These are phyloP conservation scores for Pollachius pollachius DNA, from an alignment of 2,113 vertebrate genomes.

Conservation along the genomic window DNA sequence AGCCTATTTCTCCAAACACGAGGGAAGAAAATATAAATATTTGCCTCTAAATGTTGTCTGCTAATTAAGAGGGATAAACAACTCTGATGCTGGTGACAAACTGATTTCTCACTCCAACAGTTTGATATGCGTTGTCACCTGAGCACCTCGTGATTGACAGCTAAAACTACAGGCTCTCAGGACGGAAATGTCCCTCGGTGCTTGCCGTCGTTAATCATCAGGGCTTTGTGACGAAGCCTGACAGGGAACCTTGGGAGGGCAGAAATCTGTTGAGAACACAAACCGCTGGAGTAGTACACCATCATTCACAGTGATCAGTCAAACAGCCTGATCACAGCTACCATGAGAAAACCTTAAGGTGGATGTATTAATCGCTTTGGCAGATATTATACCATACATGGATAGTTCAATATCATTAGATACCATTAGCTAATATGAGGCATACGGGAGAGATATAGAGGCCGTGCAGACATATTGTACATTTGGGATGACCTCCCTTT, in stretches of 20 bases:
- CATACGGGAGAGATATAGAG: no score
- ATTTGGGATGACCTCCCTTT: no score
- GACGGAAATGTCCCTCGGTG: not conserved
- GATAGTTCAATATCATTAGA: no score
- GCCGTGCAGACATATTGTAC: no score
- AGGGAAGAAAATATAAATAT: not conserved
- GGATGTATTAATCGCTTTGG: no score
- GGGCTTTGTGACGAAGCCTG: constrained; percentile 16
- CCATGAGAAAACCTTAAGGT: no score
- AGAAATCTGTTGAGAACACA: constrained; percentile 5
- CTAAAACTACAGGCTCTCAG: not conserved
- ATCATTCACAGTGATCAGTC: no score
- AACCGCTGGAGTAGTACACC: no score
- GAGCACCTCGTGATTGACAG: constrained; percentile 19
- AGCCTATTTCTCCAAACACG: not conserved
- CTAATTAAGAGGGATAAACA: not conserved
- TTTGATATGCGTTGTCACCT: constrained; percentile 20
- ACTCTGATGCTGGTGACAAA: not conserved
- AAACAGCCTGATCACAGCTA: no score
- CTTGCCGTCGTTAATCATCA: constrained; percentile 11
- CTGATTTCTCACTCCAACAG: constrained; percentile 5
- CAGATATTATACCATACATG: no score
- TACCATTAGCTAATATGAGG: no score
- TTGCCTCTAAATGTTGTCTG: not conserved
- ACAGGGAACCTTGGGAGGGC: constrained; percentile 20